These are phyloP conservation scores for Amblyteles armatorius DNA, from an alignment of 2,888 invertebrate species.

Conservation along the genomic window DNA sequence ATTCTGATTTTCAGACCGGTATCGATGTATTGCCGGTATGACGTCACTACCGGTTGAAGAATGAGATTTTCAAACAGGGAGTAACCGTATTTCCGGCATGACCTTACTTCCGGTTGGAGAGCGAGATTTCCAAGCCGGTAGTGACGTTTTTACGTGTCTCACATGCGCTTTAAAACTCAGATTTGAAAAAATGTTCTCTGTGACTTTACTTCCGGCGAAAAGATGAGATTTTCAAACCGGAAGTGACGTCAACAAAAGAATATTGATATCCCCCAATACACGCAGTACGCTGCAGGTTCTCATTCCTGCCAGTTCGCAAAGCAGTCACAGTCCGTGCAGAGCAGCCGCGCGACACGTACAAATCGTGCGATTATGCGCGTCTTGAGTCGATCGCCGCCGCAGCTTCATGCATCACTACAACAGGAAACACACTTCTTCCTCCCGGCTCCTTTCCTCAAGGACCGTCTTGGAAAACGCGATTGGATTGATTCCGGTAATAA, in stretches of 20 bases:
- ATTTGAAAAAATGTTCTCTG: no score
- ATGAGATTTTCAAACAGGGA: no score
- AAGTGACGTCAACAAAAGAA: not conserved
- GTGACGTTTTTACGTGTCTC: no score
- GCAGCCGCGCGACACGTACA: conserved; percentile 74
- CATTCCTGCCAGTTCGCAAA: conserved; percentile 55
- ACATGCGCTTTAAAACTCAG: no score
- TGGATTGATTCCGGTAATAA: conserved; percentile 80
- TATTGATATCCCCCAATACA: conserved; percentile 40
- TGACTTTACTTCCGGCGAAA: no score
- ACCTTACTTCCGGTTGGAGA: no score
- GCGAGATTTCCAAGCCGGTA: no score
- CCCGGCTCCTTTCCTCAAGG: conserved; percentile 40
- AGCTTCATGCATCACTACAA: conserved; percentile 41
- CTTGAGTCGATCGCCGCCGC: conserved; percentile 69
- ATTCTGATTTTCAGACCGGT: no score
- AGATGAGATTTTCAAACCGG: no score
- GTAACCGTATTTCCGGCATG: no score
- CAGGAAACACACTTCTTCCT: conserved; percentile 12
- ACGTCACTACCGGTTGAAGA: no score
- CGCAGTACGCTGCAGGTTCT: conserved; percentile 58
- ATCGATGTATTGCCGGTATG: no score
- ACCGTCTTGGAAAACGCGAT: conserved; percentile 74
- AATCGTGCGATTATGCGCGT: conserved; percentile 80
- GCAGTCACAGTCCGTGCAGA: conserved; percentile 46